Conservation (phyloP, 1,140 invertebrate genomes). For the Pachyrhynchus sulphureomaculatus region DNA sequence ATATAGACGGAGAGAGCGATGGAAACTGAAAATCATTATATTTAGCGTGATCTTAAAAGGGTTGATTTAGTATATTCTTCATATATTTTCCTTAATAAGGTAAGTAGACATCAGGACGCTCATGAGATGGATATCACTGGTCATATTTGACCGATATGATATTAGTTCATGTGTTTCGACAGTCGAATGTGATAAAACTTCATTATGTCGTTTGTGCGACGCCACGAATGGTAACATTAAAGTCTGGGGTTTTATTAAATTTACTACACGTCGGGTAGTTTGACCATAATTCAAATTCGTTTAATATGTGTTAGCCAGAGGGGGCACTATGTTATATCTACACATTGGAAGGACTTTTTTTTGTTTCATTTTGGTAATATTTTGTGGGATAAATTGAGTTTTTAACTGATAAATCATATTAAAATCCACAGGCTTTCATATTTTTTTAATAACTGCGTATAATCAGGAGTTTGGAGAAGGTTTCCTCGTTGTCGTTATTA, state of each 20-base stretch:
- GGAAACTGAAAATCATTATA: no score
- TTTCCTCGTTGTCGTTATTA: no score
- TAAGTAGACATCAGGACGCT: no score
- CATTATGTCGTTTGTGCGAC: slow-evolving; percentile 6
- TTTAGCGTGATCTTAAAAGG: no score
- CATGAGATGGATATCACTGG: neutral
- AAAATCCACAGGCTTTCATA: no score
- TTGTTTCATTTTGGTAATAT: neutral
- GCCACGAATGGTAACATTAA: slow-evolving; percentile 5
- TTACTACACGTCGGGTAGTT: slow-evolving; percentile 9
- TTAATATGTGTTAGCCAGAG: slow-evolving; percentile 3
- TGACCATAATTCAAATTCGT: slow-evolving; percentile 11
- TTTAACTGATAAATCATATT: no score
- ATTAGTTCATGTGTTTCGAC: slow-evolving; percentile 1
- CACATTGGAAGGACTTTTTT: neutral
- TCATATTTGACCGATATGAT: slow-evolving; percentile 9
- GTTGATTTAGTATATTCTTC: no score
- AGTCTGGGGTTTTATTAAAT: slow-evolving; percentile 13
- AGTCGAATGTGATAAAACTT: slow-evolving; percentile 15
- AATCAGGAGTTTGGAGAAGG: no score
- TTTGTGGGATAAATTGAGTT: no score
- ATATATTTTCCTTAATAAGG: no score
- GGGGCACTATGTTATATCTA: neutral
- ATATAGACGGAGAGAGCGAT: no score
- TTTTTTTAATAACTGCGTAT: no score